These are phyloP conservation scores for Phortica magna DNA, from an alignment of 2,888 invertebrate genomes.

Conservation along the genomic window DNA sequence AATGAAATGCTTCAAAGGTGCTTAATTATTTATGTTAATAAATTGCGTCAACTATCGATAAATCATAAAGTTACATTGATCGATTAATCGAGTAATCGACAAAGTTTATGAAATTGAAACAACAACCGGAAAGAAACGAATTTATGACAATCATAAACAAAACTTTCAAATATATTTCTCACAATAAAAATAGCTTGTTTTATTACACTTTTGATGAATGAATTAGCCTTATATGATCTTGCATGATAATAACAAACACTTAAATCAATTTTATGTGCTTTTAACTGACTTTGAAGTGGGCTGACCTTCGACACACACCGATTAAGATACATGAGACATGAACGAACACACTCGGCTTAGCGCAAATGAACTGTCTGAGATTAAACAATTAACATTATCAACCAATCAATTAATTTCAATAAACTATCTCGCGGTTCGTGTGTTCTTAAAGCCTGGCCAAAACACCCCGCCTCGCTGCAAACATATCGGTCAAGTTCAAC, in stretches of 20 bases:
- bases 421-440: background rate
- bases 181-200: no score
- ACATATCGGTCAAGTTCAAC: conserved; percentile 29
- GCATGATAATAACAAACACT: background rate
- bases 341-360: background rate
- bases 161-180: no score
- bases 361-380: background rate
- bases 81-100: no score
- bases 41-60: background rate
- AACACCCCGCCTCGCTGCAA: background rate
- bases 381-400: background rate
- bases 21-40: background rate
- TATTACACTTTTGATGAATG: no score
- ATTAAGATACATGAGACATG: background rate
- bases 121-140: no score
- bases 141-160: no score
- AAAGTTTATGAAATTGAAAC: no score
- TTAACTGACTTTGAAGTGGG: background rate
- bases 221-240: background rate
- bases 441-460: background rate
- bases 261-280: background rate
- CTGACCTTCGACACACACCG: background rate
- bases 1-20: background rate
- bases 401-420: conserved; percentile 7
- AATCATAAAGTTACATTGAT: no score